Evolutionary conservation across 2,113 vertebrate genomes (phyloP).

Genomic region (Cnemophilus loriae): DNA sequence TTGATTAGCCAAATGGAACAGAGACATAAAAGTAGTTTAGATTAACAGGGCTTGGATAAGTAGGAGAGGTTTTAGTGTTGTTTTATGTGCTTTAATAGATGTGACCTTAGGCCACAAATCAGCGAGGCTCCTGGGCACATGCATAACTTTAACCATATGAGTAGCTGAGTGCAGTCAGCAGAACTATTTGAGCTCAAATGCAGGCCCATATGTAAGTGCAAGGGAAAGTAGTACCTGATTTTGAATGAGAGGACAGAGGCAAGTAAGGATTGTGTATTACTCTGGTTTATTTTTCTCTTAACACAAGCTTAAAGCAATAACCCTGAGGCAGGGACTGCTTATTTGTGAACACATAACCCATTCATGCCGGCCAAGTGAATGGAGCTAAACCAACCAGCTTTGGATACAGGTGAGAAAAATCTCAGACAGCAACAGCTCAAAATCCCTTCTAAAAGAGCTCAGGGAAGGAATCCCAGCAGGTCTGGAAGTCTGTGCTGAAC

Average conservation of each 20-base stretch:
- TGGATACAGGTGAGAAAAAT: background rate
- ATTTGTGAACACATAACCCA: background rate
- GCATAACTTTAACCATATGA: conserved; percentile 16
- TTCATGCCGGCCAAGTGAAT: background rate
- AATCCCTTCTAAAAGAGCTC: background rate
- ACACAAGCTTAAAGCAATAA: background rate
- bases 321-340: background rate
- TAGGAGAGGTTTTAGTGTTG: conserved; percentile 41
- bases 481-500: background rate
- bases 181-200: background rate
- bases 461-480: background rate
- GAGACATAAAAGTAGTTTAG: conserved; percentile 59
- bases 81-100: conserved; percentile 47
- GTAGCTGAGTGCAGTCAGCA: background rate
- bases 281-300: background rate
- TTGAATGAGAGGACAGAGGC: background rate
- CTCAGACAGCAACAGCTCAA: background rate
- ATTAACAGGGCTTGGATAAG: conserved; percentile 55
- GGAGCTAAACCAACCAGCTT: background rate
- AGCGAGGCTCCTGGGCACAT: conserved; percentile 18
- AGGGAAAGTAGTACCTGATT: background rate
- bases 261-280: background rate
- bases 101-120: conserved; percentile 54
- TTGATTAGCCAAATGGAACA: conserved; percentile 62
- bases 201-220: background rate